These are phyloP conservation scores for Thymelicus acteon DNA, from an alignment of 2,888 invertebrate genomes.

Conservation along the genomic window DNA sequence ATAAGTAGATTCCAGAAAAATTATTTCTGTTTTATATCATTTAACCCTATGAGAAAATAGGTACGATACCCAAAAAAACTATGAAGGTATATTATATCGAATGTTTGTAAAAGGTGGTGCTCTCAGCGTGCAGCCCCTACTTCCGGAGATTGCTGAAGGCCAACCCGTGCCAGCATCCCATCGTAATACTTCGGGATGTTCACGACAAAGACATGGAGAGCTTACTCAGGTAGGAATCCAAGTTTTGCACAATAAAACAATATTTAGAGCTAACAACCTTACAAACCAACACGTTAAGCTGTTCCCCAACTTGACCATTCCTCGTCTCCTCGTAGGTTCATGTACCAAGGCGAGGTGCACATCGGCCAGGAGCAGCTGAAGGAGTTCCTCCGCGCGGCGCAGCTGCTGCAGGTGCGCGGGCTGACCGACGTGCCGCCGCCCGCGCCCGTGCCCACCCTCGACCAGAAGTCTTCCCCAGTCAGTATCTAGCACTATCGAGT, in stretches of 20 bases:
- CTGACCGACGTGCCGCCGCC: conserved; percentile 91
- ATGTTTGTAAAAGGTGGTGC: conserved; percentile 81
- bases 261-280: no score
- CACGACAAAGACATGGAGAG: conserved; percentile 94
- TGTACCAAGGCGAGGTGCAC: conserved; percentile 96
- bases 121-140: conserved; percentile 97
- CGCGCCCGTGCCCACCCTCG: conserved; percentile 75
- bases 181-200: conserved; percentile 94
- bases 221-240: conserved; percentile 87
- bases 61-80: no score
- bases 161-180: conserved; percentile 96
- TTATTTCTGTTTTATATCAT: background rate
- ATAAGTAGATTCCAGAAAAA: no score
- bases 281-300: no score
- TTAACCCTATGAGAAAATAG: no score
- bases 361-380: conserved; percentile 94
- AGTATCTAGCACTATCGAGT: conserved; percentile 56
- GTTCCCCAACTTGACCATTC: background rate
- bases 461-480: conserved; percentile 90
- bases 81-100: no score
- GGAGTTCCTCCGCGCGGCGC: conserved; percentile 94
- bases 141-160: conserved; percentile 94
- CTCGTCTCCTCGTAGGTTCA: conserved; percentile 85
- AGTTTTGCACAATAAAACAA: background rate
- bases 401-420: conserved; percentile 94